Base-by-base conservation (phyloP, 2,797 vertebrate species). In the Otolemur crassicaudatus region DNA sequence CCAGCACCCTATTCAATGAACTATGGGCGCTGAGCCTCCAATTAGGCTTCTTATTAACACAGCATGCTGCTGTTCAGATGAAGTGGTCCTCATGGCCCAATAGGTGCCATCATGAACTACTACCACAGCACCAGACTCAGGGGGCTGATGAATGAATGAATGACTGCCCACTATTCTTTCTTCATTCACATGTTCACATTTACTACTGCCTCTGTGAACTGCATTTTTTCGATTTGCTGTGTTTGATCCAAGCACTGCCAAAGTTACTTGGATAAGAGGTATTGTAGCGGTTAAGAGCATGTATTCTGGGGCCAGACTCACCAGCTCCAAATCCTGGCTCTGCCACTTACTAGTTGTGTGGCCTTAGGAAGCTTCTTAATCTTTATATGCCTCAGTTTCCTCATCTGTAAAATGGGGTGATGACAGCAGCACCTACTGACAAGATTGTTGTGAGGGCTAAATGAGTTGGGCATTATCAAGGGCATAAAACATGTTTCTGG, bases 31-130 rank as follows among this genome's bases (percentile, higher is more conserved):
- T 12, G 12, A 49, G 46, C 46, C 63, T 89, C 56, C 43, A 37
- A 46, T 94, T 90, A 88, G 67, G 43, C 46, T 84, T 96, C 83
- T 92, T 65, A 58, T 53, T 76, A 92, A 82, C 69, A 67, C 31
- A 94, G 49, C 1, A 5, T 90, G 43, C 34, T 23, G 10, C 84
- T 88, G 63, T 86, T 76, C 63, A 92, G 80, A 75, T 58, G 23
- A 61, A 91, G 10, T 49, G 72, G 40, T 84, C 46, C 34, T 96
- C 70, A 80, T 16, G 43, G 87, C 56, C 61, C 2, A 12, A 2
- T 65, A 63, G 65, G 60, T 82, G 23, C 53, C 88, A 70, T 56
- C 16, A 49, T 2, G 1, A 63, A 13, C 84, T 65, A 61, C 22
- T 27, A 37, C 20, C 13, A 85, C 11, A 79, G 87, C 46, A 72